Evolutionary conservation across 2,888 invertebrate genomes (phyloP).

Genomic region (Nomada fabriciana): DNA sequence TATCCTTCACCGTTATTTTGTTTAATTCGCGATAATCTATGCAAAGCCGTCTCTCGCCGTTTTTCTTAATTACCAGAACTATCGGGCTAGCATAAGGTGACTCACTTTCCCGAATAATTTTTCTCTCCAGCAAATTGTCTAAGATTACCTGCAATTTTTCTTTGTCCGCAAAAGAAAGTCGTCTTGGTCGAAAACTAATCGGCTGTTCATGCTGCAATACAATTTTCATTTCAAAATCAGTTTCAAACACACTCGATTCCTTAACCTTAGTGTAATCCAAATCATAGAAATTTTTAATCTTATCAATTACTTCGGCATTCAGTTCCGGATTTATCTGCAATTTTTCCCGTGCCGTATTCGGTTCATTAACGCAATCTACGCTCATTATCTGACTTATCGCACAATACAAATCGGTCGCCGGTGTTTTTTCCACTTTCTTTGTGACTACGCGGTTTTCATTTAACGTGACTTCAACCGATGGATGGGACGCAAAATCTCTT

Average conservation of each 20-base stretch:
- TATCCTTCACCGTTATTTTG: slow-evolving; percentile 29
- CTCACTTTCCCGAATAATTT: slow-evolving; percentile 7
- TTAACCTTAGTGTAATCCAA: not conserved
- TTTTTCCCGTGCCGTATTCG: not conserved
- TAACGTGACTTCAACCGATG: not conserved
- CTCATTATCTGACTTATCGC: not conserved
- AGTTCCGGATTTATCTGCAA: slow-evolving; percentile 3
- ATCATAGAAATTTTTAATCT: not conserved
- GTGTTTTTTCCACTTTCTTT: too few species aligned
- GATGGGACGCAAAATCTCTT: not conserved
- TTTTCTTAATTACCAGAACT: slow-evolving; percentile 10
- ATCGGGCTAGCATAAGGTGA: slow-evolving; percentile 31
- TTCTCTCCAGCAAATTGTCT: not conserved
- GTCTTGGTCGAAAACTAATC: slow-evolving; percentile 14
- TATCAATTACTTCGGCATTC: not conserved
- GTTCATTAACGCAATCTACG: not conserved
- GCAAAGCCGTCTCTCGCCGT: slow-evolving; percentile 5
- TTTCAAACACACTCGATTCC: not conserved
- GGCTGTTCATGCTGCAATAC: not conserved
- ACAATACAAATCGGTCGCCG: not conserved
- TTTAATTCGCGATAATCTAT: slow-evolving; percentile 24
- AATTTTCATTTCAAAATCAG: slow-evolving; percentile 9
- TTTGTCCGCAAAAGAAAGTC: not conserved
- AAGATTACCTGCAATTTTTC: not conserved
- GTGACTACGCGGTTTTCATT: not conserved